phyloP scores from a whole-genome alignment of 2,113 vertebrate species.

The Centrocercus urophasianus region DNA sequence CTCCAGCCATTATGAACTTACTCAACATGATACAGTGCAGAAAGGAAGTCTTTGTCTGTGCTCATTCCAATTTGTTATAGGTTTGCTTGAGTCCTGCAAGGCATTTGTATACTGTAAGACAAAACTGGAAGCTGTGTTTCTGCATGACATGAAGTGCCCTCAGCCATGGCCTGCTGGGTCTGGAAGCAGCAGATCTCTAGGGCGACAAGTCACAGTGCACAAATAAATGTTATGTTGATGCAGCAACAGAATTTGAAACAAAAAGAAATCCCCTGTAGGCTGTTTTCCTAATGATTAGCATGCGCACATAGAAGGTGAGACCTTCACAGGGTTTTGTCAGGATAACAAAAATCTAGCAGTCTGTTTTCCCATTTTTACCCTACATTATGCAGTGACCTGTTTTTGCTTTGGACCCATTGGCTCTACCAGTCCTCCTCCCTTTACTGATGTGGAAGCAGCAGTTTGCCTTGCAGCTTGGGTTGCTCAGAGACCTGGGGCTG shows the following conservation, averaged over 20 bases:
- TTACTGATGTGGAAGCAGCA: neutral
- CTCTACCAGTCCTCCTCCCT: neutral
- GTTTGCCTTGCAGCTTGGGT: neutral
- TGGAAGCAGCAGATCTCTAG: conserved; percentile 10
- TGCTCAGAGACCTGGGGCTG: neutral
- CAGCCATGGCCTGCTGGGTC: neutral
- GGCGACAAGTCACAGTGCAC: conserved; percentile 7
- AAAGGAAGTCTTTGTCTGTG: neutral
- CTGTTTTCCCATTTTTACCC: neutral
- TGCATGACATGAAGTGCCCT: neutral
- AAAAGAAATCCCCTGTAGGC: neutral
- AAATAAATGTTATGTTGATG: conserved; percentile 31
- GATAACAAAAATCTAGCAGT: neutral
- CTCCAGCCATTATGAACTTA: neutral
- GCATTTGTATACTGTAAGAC: neutral
- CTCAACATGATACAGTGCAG: neutral
- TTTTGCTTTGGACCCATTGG: neutral
- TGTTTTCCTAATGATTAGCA: neutral
- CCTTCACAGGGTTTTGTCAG: neutral
- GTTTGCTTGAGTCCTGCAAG: neutral
- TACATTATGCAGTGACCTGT: neutral
- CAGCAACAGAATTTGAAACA: conserved; percentile 33
- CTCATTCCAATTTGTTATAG: neutral
- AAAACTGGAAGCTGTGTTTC: neutral
- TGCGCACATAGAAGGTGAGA: neutral